phyloP scores from a whole-genome alignment of 2,113 vertebrate species.

The Hemicordylus capensis region DNA sequence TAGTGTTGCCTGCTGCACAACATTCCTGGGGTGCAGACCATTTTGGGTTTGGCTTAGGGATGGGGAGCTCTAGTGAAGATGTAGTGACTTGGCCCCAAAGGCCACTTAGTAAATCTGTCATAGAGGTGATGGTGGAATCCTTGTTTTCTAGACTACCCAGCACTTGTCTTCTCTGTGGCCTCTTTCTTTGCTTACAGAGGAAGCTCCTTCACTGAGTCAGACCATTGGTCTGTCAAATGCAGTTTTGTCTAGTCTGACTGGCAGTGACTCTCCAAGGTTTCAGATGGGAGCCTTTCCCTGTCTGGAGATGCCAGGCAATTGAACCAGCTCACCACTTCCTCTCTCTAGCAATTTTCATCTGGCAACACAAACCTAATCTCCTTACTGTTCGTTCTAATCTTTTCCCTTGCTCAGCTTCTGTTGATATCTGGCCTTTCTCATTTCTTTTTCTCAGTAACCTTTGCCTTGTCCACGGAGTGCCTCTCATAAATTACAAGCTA shows the following conservation, averaged over 20 bases:
- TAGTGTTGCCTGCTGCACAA: no score
- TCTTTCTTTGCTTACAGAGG: neutral
- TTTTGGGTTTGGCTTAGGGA: neutral
- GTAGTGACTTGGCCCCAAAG: neutral
- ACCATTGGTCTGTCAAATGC: no score
- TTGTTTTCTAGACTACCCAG: neutral
- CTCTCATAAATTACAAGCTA: neutral
- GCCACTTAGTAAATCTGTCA: neutral
- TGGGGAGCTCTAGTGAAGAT: neutral
- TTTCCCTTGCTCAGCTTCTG: neutral
- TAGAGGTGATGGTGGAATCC: no score
- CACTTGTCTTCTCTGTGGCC: no score
- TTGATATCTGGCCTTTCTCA: neutral
- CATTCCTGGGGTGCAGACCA: neutral
- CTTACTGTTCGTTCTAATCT: neutral
- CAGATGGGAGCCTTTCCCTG: no score
- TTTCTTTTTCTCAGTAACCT: neutral
- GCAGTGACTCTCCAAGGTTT: no score
- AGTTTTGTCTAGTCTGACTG: no score
- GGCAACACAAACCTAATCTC: neutral
- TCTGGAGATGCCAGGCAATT: no score
- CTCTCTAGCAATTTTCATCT: neutral
- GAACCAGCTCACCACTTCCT: no score
- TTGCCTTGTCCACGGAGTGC: neutral
- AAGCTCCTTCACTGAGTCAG: no score